These are phyloP conservation scores for Cryptosula pallasiana DNA, from an alignment of 2,888 invertebrate genomes.

Conservation along the genomic window DNA sequence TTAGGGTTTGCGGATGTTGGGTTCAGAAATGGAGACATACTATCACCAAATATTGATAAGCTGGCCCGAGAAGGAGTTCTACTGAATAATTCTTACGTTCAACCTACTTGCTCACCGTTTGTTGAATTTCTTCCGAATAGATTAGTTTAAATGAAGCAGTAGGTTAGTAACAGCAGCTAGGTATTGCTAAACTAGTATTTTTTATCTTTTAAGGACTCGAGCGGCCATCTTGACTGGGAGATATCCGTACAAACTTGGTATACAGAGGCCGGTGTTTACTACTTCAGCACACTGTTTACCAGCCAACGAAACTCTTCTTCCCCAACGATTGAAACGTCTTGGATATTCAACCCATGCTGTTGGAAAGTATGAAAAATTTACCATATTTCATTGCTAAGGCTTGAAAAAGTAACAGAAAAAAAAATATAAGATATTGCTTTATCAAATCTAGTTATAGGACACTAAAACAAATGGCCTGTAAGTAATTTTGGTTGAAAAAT, in stretches of 20 bases:
- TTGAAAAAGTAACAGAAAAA: too few relatives aligned
- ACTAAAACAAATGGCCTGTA: too few relatives aligned
- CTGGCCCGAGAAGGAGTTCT: neutral
- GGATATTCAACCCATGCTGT: neutral
- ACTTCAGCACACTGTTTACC: neutral
- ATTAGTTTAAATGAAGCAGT: too few relatives aligned
- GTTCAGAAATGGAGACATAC: constrained; percentile 3
- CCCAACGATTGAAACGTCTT: neutral
- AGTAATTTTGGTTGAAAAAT: too few relatives aligned
- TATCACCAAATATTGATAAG: constrained; percentile 2
- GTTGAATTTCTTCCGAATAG: too few relatives aligned
- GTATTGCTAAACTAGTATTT: neutral
- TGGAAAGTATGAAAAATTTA: constrained; percentile 8
- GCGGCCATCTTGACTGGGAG: constrained; percentile 1
- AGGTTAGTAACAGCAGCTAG: too few relatives aligned
- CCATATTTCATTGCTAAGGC: too few relatives aligned
- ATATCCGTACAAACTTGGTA: constrained; percentile 12
- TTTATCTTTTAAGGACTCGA: neutral
- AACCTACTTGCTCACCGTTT: neutral
- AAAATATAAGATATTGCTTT: too few relatives aligned
- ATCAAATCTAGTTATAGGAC: too few relatives aligned
- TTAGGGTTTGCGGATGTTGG: constrained; percentile 17
- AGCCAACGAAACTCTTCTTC: neutral
- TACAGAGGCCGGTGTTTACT: neutral
- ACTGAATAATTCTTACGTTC: neutral